Evolutionary conservation across 2,797 vertebrate species (phyloP).

Genomic region (Halcyon leucocephala): DNA sequence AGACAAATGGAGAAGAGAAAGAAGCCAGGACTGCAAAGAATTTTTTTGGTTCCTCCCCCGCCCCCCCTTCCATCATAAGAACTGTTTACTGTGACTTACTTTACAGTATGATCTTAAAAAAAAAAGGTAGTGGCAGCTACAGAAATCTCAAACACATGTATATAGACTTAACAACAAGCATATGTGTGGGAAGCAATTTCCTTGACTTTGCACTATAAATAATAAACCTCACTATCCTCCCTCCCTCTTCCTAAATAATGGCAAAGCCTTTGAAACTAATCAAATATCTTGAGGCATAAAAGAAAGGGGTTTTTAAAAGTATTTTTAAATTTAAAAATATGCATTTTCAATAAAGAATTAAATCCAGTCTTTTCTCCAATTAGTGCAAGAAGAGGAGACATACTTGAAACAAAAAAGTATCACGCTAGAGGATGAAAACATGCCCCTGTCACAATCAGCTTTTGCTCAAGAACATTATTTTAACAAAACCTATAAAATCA

Average conservation of each 20-base stretch:
- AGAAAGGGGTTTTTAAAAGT: background rate
- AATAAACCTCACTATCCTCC: background rate
- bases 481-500: background rate
- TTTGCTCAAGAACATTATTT: background rate
- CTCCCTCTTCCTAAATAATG: background rate
- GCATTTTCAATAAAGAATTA: background rate
- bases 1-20: background rate
- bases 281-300: background rate
- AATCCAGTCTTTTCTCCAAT: background rate
- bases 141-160: slow-evolving; percentile 45
- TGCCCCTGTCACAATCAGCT: background rate
- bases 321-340: background rate
- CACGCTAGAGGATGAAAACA: background rate
- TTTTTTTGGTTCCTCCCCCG: fast-evolving
- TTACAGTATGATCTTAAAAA: background rate
- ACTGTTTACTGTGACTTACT: background rate
- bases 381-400: background rate
- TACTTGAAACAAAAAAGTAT: background rate
- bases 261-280: background rate
- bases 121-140: background rate
- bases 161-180: background rate
- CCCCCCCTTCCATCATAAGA: background rate
- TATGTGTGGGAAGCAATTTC: slow-evolving; percentile 34
- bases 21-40: background rate
- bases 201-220: background rate